Percentiles rank a stretch among this genome's conserved stretches.
Evolutionary conservation across 2,797 vertebrate genomes (phyloP).

Genomic region (Psittacula echo): DNA sequence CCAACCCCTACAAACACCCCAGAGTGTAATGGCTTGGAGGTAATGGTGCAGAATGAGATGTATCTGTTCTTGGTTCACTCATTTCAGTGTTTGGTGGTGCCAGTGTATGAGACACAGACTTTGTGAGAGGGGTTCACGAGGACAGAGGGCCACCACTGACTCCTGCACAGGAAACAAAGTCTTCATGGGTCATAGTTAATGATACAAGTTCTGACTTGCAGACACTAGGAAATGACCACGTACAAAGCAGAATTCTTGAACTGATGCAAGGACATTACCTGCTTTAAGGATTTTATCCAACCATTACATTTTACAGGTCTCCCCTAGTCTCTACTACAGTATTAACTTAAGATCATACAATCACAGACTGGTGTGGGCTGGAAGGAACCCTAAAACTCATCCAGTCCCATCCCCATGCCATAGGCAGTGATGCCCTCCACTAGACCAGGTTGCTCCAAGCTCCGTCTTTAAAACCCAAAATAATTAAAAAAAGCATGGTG

Average conservation of each 20-base stretch:
- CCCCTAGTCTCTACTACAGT: fast-evolving
- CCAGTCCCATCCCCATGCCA: background rate
- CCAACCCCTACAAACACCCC: fast-evolving
- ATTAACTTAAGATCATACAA: background rate
- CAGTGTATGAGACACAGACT: fast-evolving
- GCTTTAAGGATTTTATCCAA: background rate
- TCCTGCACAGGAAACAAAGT: background rate
- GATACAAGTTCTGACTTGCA: background rate
- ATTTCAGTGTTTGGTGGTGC: fast-evolving
- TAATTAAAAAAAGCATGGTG: fast-evolving
- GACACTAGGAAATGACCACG: background rate
- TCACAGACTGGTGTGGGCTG: background rate
- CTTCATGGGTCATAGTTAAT: fast-evolving
- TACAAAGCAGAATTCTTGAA: background rate
- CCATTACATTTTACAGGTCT: fast-evolving
- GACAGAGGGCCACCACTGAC: background rate
- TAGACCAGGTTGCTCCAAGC: background rate
- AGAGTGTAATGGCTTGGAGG: fast-evolving
- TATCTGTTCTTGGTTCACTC: background rate
- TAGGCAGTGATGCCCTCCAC: background rate
- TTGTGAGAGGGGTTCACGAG: fast-evolving
- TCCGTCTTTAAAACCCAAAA: background rate
- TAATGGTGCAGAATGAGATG: fast-evolving
- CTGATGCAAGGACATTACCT: fast-evolving
- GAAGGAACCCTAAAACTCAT: background rate